Percentiles rank a stretch among this genome's conserved stretches.
Conservation (phyloP, 2,113 vertebrate genomes). For the Acanthisitta chloris region DNA sequence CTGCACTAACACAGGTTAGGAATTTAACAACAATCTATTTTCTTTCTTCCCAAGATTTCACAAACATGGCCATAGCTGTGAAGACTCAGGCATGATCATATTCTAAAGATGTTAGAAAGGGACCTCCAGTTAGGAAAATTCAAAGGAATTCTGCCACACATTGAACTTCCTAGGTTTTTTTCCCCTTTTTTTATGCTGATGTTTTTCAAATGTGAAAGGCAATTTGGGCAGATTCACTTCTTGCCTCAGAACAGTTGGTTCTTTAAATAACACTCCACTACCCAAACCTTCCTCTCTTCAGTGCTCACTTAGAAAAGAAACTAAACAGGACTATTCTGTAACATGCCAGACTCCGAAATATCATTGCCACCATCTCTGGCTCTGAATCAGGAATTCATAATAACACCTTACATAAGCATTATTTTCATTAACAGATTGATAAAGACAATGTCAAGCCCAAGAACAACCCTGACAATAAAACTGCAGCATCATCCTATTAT, state of each 20-base stretch:
- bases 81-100: neutral
- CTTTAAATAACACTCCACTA: neutral
- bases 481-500: constrained; percentile 57
- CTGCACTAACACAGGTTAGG: neutral
- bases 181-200: neutral
- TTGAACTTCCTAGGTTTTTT: neutral
- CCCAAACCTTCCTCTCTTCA: neutral
- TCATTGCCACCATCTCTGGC: neutral
- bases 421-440: constrained; percentile 63
- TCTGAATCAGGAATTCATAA: constrained; percentile 12
- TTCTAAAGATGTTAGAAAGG: neutral
- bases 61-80: neutral
- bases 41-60: neutral
- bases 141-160: neutral
- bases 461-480: constrained; percentile 62
- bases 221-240: neutral
- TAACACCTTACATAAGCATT: constrained; percentile 42
- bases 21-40: neutral
- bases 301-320: neutral
- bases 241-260: neutral
- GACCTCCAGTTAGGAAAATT: neutral
- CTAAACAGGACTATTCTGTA: neutral
- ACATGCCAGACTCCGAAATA: neutral
- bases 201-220: neutral
- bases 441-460: constrained; percentile 53